Percentiles rank a stretch among this genome's conserved stretches.
phyloP scores from a whole-genome alignment of 1,140 invertebrate species.

The Ips typographus region DNA sequence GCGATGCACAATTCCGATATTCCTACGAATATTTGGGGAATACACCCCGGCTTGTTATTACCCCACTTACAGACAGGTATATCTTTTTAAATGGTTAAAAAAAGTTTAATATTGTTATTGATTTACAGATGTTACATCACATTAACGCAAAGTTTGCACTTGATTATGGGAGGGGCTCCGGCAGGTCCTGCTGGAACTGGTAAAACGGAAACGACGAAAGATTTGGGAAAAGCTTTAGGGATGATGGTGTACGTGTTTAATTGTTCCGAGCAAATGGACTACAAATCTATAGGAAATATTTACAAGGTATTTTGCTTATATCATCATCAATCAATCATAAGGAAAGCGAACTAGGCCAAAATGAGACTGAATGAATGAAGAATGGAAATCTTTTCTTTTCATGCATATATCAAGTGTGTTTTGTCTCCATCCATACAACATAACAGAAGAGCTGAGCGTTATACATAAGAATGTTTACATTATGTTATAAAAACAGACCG shows the following conservation, averaged over 20 bases:
- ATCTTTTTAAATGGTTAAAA: neutral
- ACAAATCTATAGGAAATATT: constrained; percentile 89
- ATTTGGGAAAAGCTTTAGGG: constrained; percentile 84
- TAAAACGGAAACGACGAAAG: constrained; percentile 93
- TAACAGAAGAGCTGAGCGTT: too few relatives aligned
- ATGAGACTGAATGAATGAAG: too few relatives aligned
- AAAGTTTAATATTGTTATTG: neutral
- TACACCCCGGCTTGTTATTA: constrained; percentile 79
- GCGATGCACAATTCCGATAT: constrained; percentile 81
- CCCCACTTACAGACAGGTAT: constrained; percentile 76
- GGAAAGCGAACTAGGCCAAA: too few relatives aligned
- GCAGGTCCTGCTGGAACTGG: constrained; percentile 86
- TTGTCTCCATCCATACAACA: too few relatives aligned
- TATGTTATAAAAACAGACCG: too few relatives aligned
- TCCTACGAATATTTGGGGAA: constrained; percentile 83
- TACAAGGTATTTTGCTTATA: constrained; percentile 60
- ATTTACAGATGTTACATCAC: constrained; percentile 77
- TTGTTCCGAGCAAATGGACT: constrained; percentile 96
- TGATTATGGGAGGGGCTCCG: constrained; percentile 90
- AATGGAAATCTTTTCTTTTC: too few relatives aligned
- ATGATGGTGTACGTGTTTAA: constrained; percentile 97
- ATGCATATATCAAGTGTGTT: too few relatives aligned
- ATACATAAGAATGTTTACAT: too few relatives aligned
- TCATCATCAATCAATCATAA: too few relatives aligned
- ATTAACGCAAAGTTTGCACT: constrained; percentile 81